Conservation (phyloP, 2,888 invertebrate genomes). For the Pseudococcus viburni region DNA sequence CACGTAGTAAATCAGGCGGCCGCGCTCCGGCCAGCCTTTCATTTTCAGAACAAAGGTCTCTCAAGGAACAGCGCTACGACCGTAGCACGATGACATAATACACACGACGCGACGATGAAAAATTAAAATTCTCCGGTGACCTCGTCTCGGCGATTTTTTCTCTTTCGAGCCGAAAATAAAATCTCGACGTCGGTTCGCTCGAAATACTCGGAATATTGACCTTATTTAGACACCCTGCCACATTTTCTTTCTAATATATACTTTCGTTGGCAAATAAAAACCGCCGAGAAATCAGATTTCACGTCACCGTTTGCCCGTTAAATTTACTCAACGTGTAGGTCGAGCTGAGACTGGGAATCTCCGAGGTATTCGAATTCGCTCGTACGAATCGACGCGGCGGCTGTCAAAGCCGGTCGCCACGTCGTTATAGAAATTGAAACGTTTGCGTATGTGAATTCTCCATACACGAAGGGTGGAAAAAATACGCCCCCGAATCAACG, state of each 20-base stretch:
- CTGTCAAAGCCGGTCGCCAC: neutral
- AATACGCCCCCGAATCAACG: neutral
- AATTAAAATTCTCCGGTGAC: neutral
- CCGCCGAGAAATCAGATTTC: conserved; percentile 12
- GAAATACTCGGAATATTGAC: conserved; percentile 21
- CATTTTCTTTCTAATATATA: neutral
- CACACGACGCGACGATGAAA: neutral
- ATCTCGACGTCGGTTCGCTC: neutral
- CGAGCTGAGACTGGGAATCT: neutral
- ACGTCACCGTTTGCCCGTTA: neutral
- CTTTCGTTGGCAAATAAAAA: neutral
- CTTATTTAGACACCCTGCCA: neutral
- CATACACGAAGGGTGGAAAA: neutral
- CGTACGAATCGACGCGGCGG: neutral
- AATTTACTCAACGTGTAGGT: conserved; percentile 1
- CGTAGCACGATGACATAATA: neutral
- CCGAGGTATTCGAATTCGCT: neutral
- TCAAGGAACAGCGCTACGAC: neutral
- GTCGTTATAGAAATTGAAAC: neutral
- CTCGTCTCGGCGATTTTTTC: neutral
- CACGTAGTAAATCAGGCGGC: neutral
- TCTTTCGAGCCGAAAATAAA: neutral
- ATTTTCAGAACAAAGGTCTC: neutral
- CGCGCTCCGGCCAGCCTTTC: neutral
- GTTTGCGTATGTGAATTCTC: neutral